Conservation (phyloP, 2,888 invertebrate genomes). For the Latrodectus hesperus region DNA sequence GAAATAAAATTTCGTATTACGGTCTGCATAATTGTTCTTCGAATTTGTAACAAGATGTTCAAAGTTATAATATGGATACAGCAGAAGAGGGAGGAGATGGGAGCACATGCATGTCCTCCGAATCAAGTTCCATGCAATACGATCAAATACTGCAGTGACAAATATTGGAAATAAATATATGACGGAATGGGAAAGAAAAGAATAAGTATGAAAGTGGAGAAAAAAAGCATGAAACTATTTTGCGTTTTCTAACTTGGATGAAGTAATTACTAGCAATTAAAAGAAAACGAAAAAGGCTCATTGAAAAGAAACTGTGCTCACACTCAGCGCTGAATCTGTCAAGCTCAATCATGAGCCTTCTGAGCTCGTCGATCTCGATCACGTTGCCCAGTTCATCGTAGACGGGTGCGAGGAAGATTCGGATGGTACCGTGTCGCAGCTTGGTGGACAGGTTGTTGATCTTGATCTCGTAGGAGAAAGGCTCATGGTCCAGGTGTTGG, state of each 20-base stretch:
- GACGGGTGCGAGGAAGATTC: conserved; percentile 83
- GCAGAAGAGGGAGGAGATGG: too few relatives aligned
- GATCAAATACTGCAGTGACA: too few relatives aligned
- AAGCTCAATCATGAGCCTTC: conserved; percentile 82
- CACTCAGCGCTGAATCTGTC: conserved; percentile 82
- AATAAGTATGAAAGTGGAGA: background rate
- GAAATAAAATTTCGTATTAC: too few relatives aligned
- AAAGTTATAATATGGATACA: too few relatives aligned
- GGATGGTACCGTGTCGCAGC: conserved; percentile 80
- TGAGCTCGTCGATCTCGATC: conserved; percentile 80
- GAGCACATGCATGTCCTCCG: too few relatives aligned
- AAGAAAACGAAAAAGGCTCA: too few relatives aligned
- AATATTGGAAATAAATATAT: background rate
- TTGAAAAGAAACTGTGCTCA: conserved; percentile 76
- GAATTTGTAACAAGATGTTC: too few relatives aligned
- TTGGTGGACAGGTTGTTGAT: conserved; percentile 74
- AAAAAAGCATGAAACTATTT: background rate
- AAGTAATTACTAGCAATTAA: background rate
- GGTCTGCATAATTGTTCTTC: too few relatives aligned
- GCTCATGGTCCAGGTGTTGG: conserved; percentile 84
- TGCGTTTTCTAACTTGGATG: background rate
- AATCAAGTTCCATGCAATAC: too few relatives aligned
- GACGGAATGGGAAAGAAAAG: background rate
- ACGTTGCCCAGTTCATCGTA: conserved; percentile 81
- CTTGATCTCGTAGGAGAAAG: conserved; percentile 80